Evolutionary conservation across 64 coral and sea anemone genomes (phyloP).

Genomic region (Anthopleura sola): DNA sequence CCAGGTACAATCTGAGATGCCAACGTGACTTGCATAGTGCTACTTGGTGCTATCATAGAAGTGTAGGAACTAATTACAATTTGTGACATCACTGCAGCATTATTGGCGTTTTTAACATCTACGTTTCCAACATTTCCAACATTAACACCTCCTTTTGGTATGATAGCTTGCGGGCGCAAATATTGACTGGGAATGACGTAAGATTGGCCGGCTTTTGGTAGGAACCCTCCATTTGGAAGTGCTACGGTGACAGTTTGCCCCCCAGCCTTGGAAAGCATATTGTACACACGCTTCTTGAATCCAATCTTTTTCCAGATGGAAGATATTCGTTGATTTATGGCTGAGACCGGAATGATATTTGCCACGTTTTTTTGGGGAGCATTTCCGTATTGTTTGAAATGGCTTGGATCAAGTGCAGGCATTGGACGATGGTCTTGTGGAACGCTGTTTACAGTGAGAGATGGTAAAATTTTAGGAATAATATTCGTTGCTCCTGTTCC

Average conservation of each 20-base stretch:
- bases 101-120: background rate
- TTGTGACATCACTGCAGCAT: background rate
- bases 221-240: background rate
- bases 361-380: background rate
- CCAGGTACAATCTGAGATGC: background rate
- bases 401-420: background rate
- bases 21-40: background rate
- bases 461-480: background rate
- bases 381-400: background rate
- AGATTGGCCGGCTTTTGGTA: background rate
- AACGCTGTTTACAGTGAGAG: background rate
- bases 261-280: conserved; percentile 3
- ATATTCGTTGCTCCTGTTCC: background rate
- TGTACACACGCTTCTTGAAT: background rate
- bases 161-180: background rate
- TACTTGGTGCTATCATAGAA: background rate
- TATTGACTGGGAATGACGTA: background rate
- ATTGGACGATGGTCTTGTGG: background rate
- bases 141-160: background rate
- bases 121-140: background rate
- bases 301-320: conserved; percentile 19
- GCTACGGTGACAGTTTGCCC: background rate
- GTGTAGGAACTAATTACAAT: background rate
- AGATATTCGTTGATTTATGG: background rate
- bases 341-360: background rate